Conservation (phyloP, 2,113 vertebrate species). For the Ageneiosus marmoratus region DNA sequence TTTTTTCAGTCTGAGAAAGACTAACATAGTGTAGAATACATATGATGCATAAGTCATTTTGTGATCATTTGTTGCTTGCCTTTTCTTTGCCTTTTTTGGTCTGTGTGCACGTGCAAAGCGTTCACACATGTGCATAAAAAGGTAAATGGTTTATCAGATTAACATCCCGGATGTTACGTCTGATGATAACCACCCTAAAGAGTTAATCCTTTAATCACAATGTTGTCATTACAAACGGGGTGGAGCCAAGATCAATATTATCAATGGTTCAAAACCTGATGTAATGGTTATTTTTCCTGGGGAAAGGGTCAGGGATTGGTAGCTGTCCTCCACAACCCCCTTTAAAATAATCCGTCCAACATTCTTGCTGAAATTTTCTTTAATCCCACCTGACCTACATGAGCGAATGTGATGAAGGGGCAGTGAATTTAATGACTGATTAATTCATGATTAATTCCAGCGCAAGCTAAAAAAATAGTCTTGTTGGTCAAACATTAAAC, state of each 20-base stretch:
- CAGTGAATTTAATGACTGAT: not conserved
- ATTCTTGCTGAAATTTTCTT: not conserved
- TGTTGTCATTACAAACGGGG: not conserved
- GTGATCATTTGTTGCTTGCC: not conserved
- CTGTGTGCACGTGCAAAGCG: slow-evolving; percentile 53
- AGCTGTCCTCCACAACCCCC: not conserved
- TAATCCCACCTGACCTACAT: not conserved
- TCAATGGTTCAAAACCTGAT: not conserved
- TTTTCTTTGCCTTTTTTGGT: not conserved
- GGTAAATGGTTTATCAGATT: slow-evolving; percentile 68
- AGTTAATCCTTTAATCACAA: slow-evolving; percentile 57
- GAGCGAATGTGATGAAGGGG: not conserved
- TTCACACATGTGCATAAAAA: slow-evolving; percentile 43
- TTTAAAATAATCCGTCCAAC: not conserved
- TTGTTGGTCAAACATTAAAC: not conserved
- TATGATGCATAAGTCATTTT: not conserved
- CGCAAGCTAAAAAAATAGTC: not conserved
- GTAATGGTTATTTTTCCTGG: not conserved
- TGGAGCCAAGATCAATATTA: not conserved
- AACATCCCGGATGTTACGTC: slow-evolving; percentile 59
- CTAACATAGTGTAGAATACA: not conserved
- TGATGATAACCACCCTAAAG: slow-evolving; percentile 63
- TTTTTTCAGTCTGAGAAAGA: no score
- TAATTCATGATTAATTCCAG: not conserved
- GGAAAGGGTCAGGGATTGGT: no score